phyloP scores from a whole-genome alignment of 2,797 vertebrate genomes.

The Pantherophis alleghaniensis region DNA sequence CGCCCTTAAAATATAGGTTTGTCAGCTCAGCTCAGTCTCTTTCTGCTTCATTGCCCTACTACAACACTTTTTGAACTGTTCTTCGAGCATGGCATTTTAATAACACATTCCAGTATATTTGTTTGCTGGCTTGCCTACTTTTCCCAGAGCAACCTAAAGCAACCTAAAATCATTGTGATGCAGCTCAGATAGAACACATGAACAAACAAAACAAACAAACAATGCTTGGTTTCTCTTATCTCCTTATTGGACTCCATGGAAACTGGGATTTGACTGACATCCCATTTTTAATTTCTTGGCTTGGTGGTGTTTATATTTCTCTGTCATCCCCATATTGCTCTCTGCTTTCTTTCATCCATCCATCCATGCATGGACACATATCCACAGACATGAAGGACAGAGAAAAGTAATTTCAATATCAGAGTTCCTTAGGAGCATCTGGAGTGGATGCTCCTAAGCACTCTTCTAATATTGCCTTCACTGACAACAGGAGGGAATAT shows the following conservation, averaged over 20 bases:
- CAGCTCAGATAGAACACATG: not conserved
- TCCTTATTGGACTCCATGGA: not conserved
- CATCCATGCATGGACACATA: not conserved
- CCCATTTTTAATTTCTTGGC: not conserved
- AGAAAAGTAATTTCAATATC: not conserved
- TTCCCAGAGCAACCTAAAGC: not conserved
- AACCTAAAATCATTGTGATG: not conserved
- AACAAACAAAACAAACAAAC: not conserved
- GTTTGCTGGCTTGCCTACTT: not conserved
- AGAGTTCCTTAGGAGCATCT: not conserved
- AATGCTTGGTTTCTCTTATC: not conserved
- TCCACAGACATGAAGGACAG: not conserved
- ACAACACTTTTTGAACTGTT: not conserved
- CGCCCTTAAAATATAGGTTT: slow-evolving; percentile 9
- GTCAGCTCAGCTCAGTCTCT: not conserved
- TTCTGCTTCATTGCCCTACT: not conserved
- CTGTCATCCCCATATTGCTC: not conserved
- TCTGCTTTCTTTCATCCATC: not conserved
- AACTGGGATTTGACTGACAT: not conserved
- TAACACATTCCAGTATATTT: not conserved
- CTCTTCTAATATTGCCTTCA: not conserved
- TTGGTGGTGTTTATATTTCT: not conserved
- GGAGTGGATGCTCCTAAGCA: not conserved
- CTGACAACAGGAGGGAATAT: not conserved
- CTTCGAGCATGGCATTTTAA: slow-evolving; percentile 4